These are phyloP conservation scores for Hoplostethus atlanticus DNA, from an alignment of 2,797 vertebrate genomes.

Conservation along the genomic window DNA sequence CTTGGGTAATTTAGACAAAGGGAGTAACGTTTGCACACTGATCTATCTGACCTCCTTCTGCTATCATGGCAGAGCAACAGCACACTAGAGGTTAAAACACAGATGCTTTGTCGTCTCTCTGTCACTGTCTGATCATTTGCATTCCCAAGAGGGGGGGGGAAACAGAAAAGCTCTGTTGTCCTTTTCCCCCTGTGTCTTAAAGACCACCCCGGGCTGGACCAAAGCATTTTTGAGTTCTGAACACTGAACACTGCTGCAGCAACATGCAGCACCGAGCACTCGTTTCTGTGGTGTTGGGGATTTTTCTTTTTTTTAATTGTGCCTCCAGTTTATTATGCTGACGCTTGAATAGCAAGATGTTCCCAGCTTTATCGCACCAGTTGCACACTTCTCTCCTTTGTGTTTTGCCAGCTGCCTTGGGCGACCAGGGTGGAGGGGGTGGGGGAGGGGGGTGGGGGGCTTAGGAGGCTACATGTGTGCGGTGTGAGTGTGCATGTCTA, in stretches of 20 bases:
- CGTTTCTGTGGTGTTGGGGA: slow-evolving; percentile 60
- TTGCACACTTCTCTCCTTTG: slow-evolving; percentile 87
- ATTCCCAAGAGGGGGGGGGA: slow-evolving; percentile 47
- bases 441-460: slow-evolving; percentile 8
- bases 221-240: slow-evolving; percentile 18
- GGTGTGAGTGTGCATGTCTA: slow-evolving; percentile 39
- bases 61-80: slow-evolving; percentile 42
- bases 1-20: slow-evolving; percentile 64
- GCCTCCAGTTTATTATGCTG: slow-evolving; percentile 81
- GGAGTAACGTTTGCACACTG: slow-evolving; percentile 58
- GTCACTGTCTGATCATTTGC: slow-evolving; percentile 76
- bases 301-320: slow-evolving; percentile 59
- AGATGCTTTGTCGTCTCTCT: slow-evolving; percentile 55
- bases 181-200: slow-evolving; percentile 57
- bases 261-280: slow-evolving; percentile 50
- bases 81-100: slow-evolving; percentile 70
- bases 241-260: slow-evolving; percentile 40
- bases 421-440: slow-evolving; percentile 48
- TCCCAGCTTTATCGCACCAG: slow-evolving; percentile 85
- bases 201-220: slow-evolving; percentile 72
- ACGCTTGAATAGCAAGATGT: slow-evolving; percentile 83
- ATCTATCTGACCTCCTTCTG: slow-evolving; percentile 50
- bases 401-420: slow-evolving; percentile 85
- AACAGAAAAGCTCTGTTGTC: slow-evolving; percentile 70
- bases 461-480: slow-evolving; percentile 43